Evolutionary conservation across 2,113 vertebrate species (phyloP).

Genomic region (Eleginops maclovinus): DNA sequence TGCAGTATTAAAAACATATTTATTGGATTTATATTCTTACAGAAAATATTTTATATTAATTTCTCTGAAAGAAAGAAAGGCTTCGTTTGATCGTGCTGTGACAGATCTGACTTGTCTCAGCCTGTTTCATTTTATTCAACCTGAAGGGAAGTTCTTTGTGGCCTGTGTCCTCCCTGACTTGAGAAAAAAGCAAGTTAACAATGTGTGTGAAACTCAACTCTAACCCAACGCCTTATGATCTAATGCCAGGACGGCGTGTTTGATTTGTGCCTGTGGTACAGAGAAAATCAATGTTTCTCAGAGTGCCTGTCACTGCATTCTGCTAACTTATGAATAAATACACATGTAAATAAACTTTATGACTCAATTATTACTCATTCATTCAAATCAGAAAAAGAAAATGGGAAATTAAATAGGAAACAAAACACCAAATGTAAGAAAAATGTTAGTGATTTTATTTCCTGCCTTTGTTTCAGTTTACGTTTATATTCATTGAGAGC

Average conservation of each 20-base stretch:
- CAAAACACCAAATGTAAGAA: background rate
- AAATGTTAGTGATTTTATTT: background rate
- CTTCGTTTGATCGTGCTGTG: slow-evolving; percentile 25
- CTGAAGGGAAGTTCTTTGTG: slow-evolving; percentile 21
- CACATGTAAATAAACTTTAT: slow-evolving; percentile 22
- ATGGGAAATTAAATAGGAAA: too few species aligned
- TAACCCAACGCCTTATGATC: slow-evolving; percentile 72
- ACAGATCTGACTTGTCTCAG: slow-evolving; percentile 10
- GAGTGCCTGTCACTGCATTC: slow-evolving; percentile 65
- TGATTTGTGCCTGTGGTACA: slow-evolving; percentile 79
- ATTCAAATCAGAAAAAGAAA: too few species aligned
- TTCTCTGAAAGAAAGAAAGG: slow-evolving; percentile 29
- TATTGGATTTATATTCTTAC: slow-evolving; percentile 73
- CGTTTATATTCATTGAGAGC: too few species aligned
- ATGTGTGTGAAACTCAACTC: slow-evolving; percentile 34
- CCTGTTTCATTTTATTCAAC: slow-evolving; percentile 31
- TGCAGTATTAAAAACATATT: slow-evolving; percentile 71
- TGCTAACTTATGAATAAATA: slow-evolving; percentile 74
- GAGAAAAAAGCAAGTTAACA: slow-evolving; percentile 23
- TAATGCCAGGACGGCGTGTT: slow-evolving; percentile 65
- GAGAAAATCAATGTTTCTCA: slow-evolving; percentile 43
- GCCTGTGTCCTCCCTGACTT: slow-evolving; percentile 13
- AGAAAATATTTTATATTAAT: slow-evolving; percentile 61
- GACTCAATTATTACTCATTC: slow-evolving; percentile 31
- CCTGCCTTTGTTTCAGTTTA: too few species aligned